phyloP scores from a whole-genome alignment of 2,113 vertebrate species.

The Chamaetylas fuelleborni region DNA sequence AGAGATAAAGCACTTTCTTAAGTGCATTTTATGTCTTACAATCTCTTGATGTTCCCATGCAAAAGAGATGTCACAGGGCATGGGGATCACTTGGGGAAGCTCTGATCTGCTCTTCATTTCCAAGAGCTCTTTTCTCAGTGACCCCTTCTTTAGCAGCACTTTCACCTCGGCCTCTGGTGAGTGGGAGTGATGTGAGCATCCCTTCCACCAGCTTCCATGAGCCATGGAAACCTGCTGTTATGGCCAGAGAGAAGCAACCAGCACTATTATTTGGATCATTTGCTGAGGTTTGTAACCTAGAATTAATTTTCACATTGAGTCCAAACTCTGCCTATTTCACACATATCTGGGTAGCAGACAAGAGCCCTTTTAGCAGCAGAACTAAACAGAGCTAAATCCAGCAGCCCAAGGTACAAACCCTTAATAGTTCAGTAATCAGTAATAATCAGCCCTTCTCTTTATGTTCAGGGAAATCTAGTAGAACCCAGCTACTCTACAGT shows the following conservation, averaged over 20 bases:
- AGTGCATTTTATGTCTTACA: neutral
- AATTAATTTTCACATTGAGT: constrained; percentile 41
- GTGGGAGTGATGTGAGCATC: neutral
- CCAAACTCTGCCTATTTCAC: constrained; percentile 35
- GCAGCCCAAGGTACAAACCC: constrained; percentile 53
- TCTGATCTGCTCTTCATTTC: neutral
- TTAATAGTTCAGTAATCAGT: constrained; percentile 75
- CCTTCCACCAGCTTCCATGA: neutral
- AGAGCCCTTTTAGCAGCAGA: constrained; percentile 57
- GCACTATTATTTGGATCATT: constrained; percentile 52
- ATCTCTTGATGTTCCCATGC: neutral
- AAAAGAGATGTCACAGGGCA: neutral
- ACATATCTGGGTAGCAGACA: constrained; percentile 45
- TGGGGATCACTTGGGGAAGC: neutral
- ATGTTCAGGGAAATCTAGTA: constrained; percentile 66
- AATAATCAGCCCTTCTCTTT: constrained; percentile 71
- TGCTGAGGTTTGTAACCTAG: constrained; percentile 45
- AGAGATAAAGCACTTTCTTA: neutral
- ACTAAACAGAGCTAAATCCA: constrained; percentile 66
- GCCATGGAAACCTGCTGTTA: constrained; percentile 35
- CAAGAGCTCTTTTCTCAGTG: neutral
- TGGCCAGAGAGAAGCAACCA: neutral
- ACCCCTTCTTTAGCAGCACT: neutral
- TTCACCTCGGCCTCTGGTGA: neutral
- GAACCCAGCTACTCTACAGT: constrained; percentile 64